Evolutionary conservation across 2,888 invertebrate genomes (phyloP).

Genomic region (Dermolepida albohirtum): DNA sequence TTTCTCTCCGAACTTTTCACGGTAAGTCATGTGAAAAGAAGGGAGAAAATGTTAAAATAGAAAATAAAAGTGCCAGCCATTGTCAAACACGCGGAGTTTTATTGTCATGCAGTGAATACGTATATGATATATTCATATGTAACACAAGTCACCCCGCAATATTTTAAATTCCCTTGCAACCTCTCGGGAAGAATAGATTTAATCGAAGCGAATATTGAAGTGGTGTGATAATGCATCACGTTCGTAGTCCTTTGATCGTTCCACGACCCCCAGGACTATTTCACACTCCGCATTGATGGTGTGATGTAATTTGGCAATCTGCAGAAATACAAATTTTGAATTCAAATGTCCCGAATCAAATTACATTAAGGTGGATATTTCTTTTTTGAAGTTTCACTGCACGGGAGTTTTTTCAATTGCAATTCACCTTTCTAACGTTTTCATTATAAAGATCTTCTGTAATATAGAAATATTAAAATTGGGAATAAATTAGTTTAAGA

Average conservation of each 20-base stretch:
- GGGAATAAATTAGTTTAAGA: no score
- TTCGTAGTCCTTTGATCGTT: conserved; percentile 56
- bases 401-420: neutral
- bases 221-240: conserved; percentile 58
- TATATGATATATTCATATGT: conserved; percentile 52
- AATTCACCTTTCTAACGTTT: neutral
- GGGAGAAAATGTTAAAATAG: neutral
- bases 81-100: conserved; percentile 14
- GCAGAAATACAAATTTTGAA: conserved; percentile 40
- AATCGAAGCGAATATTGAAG: conserved; percentile 60
- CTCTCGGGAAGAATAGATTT: conserved; percentile 58
- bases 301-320: conserved; percentile 44
- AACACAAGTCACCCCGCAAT: conserved; percentile 49
- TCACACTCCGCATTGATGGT: conserved; percentile 39
- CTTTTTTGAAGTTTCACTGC: neutral
- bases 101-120: conserved; percentile 29
- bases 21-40: no score
- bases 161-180: conserved; percentile 55
- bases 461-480: no score
- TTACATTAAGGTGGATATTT: conserved; percentile 4
- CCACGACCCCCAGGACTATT: conserved; percentile 52
- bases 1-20: no score
- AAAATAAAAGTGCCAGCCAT: conserved; percentile 11
- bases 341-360: conserved; percentile 22
- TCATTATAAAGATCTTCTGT: no score